Conservation (phyloP, 1,140 invertebrate species). For the Saccostrea cuccullata region DNA sequence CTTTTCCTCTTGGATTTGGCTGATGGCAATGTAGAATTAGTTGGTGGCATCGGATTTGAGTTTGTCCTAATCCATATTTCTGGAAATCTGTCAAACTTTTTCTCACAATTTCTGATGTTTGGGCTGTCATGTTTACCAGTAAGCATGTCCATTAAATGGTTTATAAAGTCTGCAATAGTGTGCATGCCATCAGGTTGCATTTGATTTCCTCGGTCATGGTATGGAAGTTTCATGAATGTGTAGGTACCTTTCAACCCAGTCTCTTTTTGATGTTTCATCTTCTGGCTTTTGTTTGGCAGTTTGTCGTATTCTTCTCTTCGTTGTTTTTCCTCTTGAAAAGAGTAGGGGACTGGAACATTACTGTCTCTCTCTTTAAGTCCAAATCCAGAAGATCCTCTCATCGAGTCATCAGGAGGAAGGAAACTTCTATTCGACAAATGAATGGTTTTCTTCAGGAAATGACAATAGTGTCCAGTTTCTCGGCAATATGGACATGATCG, state of each 20-base stretch:
- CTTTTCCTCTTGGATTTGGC: not conserved
- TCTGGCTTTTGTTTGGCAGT: slow-evolving; percentile 31
- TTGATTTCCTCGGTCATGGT: not conserved
- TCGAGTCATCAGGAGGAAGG: not conserved
- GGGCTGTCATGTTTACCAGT: not conserved
- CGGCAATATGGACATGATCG: slow-evolving; percentile 22
- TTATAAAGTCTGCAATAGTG: slow-evolving; percentile 40
- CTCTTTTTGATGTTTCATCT: slow-evolving; percentile 20
- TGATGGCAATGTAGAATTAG: not conserved
- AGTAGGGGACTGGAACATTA: not conserved
- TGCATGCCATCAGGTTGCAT: slow-evolving; percentile 42
- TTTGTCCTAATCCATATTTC: not conserved
- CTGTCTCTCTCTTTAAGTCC: not conserved
- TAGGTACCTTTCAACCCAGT: slow-evolving; percentile 35
- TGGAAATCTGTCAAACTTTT: not conserved
- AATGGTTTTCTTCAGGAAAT: not conserved
- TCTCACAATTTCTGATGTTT: slow-evolving; percentile 33
- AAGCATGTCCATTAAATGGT: slow-evolving; percentile 20
- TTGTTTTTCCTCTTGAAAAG: slow-evolving; percentile 7
- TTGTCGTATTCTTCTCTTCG: not conserved
- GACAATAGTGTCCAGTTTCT: not conserved
- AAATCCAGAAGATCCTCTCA: not conserved
- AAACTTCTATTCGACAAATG: slow-evolving; percentile 32
- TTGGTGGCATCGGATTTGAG: not conserved
- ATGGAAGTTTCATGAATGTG: not conserved